Base-by-base conservation (phyloP, 2,888 invertebrate genomes). In the Thecocarcelia acutangulata region DNA sequence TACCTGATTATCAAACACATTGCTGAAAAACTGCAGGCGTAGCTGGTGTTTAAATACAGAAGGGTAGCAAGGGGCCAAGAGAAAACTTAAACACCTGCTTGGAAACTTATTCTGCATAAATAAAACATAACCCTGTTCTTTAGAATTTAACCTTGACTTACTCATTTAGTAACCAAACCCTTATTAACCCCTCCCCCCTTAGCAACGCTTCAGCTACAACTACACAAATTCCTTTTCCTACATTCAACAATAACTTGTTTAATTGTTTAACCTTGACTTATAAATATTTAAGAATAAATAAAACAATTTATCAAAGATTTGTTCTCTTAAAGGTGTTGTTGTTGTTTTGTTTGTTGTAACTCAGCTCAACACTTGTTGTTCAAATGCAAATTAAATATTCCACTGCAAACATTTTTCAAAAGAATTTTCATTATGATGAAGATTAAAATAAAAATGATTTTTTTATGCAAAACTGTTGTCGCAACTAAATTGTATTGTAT, bases 181-280 rank as follows among this genome's bases (percentile, higher is more conserved):
- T 15, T 46, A 28, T 8, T 12, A n/a, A 33, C 4, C 33, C 33
- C 1, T 5, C 33, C 33, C 6, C 33, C 6, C 9, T 28, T 6
- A 28, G 8, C 24, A 24, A 2, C 24, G 4, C 33, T 5, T 33
- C 8, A 8, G 5, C 33, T 6, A 15, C n/a, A 46, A 46, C 0
- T 11, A 15, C 13, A 40, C 40, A 56, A 50, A 70, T 64, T 64
- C 56, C 63, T 42, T 33, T 33, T 8, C 33, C 33, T 40, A 48
- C n/a, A 33, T 48, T 15, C 40, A 48, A 33, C 19, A 17, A 28
- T 64, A 72, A 59, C 58, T 66, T 73, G 54, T 73, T 12, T 46
- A 42, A 46, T 59, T 54, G 50, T 21, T 61, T 78, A 70, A 82
- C 82, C 82, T 82, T 82, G 82, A 82, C 82, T 82, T 82, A 78